Percentiles rank a stretch among this genome's conserved stretches.
Conservation (phyloP, 2,888 invertebrate genomes). For the Agonopterix heracliana region DNA sequence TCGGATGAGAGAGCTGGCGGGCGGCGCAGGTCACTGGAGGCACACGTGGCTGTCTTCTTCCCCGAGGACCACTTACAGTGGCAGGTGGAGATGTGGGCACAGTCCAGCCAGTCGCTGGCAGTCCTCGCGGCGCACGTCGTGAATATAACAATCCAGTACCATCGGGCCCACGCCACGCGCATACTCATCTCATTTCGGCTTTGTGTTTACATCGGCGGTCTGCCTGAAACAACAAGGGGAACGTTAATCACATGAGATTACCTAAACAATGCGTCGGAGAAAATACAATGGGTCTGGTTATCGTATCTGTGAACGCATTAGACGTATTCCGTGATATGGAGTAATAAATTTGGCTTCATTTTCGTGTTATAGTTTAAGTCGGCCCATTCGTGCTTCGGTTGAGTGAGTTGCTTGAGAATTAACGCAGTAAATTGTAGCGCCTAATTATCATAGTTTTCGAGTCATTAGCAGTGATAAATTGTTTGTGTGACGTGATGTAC, state of each 20-base stretch:
- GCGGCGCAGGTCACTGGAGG: conserved; percentile 85
- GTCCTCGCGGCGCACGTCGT: conserved; percentile 69
- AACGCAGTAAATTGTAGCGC: conserved; percentile 1
- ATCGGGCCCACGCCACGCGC: conserved; percentile 74
- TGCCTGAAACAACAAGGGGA: conserved; percentile 65
- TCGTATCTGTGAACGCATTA: conserved; percentile 10
- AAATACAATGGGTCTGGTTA: conserved; percentile 28
- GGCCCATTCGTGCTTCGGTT: conserved; percentile 4
- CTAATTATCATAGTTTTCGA: conserved; percentile 5
- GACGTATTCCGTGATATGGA: conserved; percentile 5
- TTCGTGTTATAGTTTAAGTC: conserved; percentile 5
- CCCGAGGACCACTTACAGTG: conserved; percentile 95
- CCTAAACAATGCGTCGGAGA: conserved; percentile 38
- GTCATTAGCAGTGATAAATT: neutral
- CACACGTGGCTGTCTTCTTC: conserved; percentile 92
- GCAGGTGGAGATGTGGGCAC: conserved; percentile 88
- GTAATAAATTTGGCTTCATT: conserved; percentile 9
- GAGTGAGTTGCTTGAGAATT: conserved; percentile 7
- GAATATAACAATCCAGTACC: conserved; percentile 73
- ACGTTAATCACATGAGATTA: conserved; percentile 46
- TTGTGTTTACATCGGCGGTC: conserved; percentile 66
- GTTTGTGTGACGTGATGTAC: neutral
- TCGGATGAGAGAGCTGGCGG: conserved; percentile 80
- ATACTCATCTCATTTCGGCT: conserved; percentile 75
- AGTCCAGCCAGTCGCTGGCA: conserved; percentile 89